Evolutionary conservation across 2,888 invertebrate genomes (phyloP).

Genomic region (Esperia sulphurella): DNA sequence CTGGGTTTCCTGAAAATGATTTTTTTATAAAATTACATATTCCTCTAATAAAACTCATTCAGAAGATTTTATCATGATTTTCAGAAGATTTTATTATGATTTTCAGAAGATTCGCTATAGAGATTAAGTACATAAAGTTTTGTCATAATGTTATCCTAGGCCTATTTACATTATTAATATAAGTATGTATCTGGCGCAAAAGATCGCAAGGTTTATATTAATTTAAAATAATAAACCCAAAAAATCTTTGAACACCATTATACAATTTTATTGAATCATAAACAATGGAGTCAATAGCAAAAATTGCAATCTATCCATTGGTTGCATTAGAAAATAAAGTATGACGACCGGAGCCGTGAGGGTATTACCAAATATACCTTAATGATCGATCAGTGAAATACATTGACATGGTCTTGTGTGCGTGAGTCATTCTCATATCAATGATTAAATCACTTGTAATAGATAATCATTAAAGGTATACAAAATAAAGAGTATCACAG

Average conservation of each 20-base stretch:
- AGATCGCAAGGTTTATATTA: background rate
- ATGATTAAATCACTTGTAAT: background rate
- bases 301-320: background rate
- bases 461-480: background rate
- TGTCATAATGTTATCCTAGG: too few relatives aligned
- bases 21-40: background rate
- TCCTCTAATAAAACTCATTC: background rate
- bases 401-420: too few relatives aligned
- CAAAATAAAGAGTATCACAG: background rate
- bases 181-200: background rate
- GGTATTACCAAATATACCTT: too few relatives aligned
- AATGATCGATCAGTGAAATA: too few relatives aligned
- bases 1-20: conserved; percentile 23
- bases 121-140: background rate
- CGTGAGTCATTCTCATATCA: too few relatives aligned
- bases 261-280: background rate
- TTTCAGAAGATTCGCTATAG: background rate
- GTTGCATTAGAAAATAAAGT: too few relatives aligned
- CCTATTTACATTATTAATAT: too few relatives aligned
- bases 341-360: too few relatives aligned
- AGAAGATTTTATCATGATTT: background rate
- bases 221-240: background rate
- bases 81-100: background rate
- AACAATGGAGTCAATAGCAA: background rate
- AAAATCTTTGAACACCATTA: background rate